These are phyloP conservation scores for Poliocrania exsul DNA, from an alignment of 2,797 vertebrate species.

Conservation along the genomic window DNA sequence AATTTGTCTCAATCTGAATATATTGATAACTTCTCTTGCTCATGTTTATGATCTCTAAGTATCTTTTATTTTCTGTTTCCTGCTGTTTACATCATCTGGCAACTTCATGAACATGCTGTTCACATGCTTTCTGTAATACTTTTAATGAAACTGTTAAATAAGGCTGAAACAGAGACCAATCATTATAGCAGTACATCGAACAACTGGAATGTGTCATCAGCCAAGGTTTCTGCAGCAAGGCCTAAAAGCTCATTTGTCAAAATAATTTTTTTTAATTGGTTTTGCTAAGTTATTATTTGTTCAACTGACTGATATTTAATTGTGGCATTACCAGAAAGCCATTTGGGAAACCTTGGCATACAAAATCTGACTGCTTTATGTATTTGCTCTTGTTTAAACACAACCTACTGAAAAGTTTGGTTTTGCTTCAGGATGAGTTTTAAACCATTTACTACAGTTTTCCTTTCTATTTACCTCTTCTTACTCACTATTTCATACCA, in stretches of 20 bases:
- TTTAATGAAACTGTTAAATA: slow-evolving; percentile 63
- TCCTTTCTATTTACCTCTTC: not conserved
- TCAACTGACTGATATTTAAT: slow-evolving; percentile 21
- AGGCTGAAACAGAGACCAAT: slow-evolving; percentile 16
- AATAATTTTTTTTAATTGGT: slow-evolving; percentile 26
- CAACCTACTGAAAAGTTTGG: not conserved
- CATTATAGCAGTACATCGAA: not conserved
- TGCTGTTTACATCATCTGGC: slow-evolving; percentile 64
- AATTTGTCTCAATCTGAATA: not conserved
- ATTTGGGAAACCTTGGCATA: not conserved
- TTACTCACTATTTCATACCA: not conserved
- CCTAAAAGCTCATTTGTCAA: not conserved
- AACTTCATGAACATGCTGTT: slow-evolving; percentile 60
- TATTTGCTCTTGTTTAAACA: not conserved
- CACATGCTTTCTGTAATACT: slow-evolving; percentile 45
- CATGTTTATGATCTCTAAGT: slow-evolving; percentile 29
- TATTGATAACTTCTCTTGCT: slow-evolving; percentile 8
- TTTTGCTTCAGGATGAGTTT: not conserved
- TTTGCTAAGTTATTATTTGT: slow-evolving; percentile 16
- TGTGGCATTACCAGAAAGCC: not conserved
- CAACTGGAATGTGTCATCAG: not conserved
- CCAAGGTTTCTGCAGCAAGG: not conserved
- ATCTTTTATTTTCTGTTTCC: slow-evolving; percentile 50
- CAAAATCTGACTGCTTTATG: not conserved
- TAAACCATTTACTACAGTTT: not conserved